Conservation (phyloP, 1,140 invertebrate genomes). For the Tetranychus cinnabarinus region DNA sequence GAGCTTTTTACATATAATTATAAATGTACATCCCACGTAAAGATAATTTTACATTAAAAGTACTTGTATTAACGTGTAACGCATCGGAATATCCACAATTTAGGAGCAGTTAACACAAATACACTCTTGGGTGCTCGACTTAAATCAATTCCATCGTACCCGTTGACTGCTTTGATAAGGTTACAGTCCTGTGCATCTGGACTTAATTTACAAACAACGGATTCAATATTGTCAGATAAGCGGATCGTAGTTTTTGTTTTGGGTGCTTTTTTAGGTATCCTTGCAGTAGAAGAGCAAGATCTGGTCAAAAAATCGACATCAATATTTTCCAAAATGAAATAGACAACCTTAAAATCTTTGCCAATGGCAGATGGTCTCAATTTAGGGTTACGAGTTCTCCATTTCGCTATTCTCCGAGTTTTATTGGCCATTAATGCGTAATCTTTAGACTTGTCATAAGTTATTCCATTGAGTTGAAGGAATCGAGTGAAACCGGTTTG, state of each 20-base stretch:
- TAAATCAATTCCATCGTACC: not conserved
- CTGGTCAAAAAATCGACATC: not conserved
- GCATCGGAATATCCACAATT: not conserved
- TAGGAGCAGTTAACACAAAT: not conserved
- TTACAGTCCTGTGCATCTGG: not conserved
- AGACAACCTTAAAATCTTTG: not conserved
- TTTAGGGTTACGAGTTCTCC: not conserved
- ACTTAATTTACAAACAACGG: not conserved
- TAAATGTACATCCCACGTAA: no score
- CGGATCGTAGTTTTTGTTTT: not conserved
- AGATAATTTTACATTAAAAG: no score
- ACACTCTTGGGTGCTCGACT: not conserved
- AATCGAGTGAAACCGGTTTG: slow-evolving; percentile 10
- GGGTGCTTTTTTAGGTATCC: not conserved
- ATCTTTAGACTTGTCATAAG: slow-evolving; percentile 7
- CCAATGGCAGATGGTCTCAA: no score
- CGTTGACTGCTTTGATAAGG: not conserved
- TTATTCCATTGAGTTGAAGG: slow-evolving; percentile 3
- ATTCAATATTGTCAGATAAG: not conserved
- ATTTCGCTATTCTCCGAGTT: not conserved
- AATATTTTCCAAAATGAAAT: not conserved
- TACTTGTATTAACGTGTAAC: not conserved
- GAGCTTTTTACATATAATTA: no score
- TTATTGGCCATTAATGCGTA: not conserved
- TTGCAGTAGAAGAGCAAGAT: not conserved